Base-by-base conservation (phyloP, 2,888 invertebrate genomes). In the Beris morrisii region DNA sequence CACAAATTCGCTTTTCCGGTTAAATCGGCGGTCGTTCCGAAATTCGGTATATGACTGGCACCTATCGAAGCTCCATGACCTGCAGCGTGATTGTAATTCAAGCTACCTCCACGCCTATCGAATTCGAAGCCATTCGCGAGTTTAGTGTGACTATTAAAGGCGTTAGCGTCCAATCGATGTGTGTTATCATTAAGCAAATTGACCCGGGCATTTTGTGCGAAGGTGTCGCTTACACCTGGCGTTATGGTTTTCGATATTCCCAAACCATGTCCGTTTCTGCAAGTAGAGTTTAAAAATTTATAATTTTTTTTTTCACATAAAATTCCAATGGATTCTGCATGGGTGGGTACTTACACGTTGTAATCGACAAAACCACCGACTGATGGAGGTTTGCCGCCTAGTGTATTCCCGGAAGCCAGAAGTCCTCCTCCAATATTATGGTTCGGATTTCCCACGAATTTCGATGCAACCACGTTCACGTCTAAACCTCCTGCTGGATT, bases 231-330 rank as follows among this genome's bases (percentile, higher is more conserved):
- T 11, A 45, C 64, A 4, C 72, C 72, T 7, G 71, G 72, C 0
- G 73, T 76, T 31, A 74, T 72, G 4, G 72, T 67, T 48, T 75
- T 77, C 56, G 74, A 70, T 32, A 77, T 2, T 0, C 74, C 73
- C 4, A 78, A 44, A 0, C 74, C 71, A 65, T 75, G 74, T 0
- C 74, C 74, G 66, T 78, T 72, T n/a, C 78, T 79, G 64, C 12
- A 45, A 28, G 22, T 22, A 54, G 12, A 32, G 54, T n/a, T 7
- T 1, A 13, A 38, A n/a, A 5, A 22, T 22, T 59, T 45, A 45
- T 1, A 45, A 45, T 45, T 45, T 12, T 45, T 12, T 45, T 45
- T 45, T 45, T 12, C n/a, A 12, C 11, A n/a, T 1, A 48, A 48
- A 48, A 48, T 2, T 11, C 3, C 5, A 48, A 15, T 22, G 4